Conservation (phyloP, 1,140 invertebrate genomes). For the Ceratoteleas bidentatus region DNA sequence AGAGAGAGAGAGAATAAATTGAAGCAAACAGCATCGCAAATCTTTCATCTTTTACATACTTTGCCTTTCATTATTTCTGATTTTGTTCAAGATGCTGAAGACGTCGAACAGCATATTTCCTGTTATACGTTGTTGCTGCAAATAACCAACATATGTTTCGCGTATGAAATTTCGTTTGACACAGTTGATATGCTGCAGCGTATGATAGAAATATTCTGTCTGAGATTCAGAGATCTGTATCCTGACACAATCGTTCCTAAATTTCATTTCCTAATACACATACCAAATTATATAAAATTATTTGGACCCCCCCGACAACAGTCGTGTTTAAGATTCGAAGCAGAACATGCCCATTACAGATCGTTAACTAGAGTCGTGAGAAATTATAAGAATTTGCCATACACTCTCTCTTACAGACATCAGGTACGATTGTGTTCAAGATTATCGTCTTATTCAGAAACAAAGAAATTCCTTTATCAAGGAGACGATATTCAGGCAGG, state of each 20-base stretch:
- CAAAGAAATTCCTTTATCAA: slow-evolving; percentile 1
- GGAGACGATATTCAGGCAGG: slow-evolving; percentile 12
- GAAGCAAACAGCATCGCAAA: slow-evolving; percentile 56
- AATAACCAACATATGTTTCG: slow-evolving; percentile 55
- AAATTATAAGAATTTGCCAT: slow-evolving; percentile 61
- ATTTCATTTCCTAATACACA: slow-evolving; percentile 59
- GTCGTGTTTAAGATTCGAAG: slow-evolving; percentile 45
- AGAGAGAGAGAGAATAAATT: slow-evolving; percentile 8
- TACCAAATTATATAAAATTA: slow-evolving; percentile 47
- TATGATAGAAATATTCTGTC: slow-evolving; percentile 57
- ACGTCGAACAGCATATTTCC: background rate
- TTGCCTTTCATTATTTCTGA: slow-evolving; percentile 49
- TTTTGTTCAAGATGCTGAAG: background rate
- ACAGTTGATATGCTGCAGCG: slow-evolving; percentile 8
- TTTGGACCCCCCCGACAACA: slow-evolving; percentile 54
- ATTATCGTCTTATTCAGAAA: slow-evolving; percentile 11
- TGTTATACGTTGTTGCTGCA: slow-evolving; percentile 45
- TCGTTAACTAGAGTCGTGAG: slow-evolving; percentile 27
- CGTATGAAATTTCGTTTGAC: slow-evolving; percentile 48
- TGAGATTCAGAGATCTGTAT: slow-evolving; percentile 36
- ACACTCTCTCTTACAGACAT: slow-evolving; percentile 51
- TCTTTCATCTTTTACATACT: slow-evolving; percentile 46
- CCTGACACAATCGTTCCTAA: slow-evolving; percentile 48
- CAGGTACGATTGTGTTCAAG: slow-evolving; percentile 37
- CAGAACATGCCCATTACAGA: slow-evolving; percentile 39